Evolutionary conservation across 2,888 invertebrate genomes (phyloP).

Genomic region (Ypsolopha scabrella): DNA sequence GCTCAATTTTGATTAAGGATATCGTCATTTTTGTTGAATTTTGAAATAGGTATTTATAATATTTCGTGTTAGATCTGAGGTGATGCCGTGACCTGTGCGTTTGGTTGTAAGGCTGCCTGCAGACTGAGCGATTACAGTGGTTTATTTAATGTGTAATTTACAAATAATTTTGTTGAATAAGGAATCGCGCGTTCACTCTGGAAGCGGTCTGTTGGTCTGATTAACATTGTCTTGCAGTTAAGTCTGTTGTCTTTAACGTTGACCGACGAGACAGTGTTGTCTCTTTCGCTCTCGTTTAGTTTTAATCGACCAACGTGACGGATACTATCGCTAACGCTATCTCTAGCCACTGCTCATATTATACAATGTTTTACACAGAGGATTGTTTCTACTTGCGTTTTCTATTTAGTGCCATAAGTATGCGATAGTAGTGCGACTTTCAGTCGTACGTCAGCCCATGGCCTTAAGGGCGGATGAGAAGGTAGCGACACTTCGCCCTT

Average conservation of each 20-base stretch:
- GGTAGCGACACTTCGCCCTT: too few relatives aligned
- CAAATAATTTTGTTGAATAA: background rate
- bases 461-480: background rate
- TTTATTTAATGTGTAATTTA: background rate
- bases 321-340: slow-evolving; percentile 2
- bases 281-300: too few relatives aligned
- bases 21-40: slow-evolving; percentile 2
- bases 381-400: slow-evolving; percentile 16
- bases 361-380: slow-evolving; percentile 12
- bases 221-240: background rate
- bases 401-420: slow-evolving; percentile 20
- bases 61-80: background rate
- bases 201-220: background rate
- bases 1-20: slow-evolving; percentile 1
- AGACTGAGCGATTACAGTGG: background rate
- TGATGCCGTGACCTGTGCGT: background rate
- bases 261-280: background rate
- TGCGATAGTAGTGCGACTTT: slow-evolving; percentile 7
- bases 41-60: background rate
- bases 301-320: background rate
- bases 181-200: background rate
- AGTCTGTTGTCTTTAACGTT: background rate
- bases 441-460: background rate
- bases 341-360: slow-evolving; percentile 3
- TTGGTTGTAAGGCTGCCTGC: background rate